phyloP scores from a whole-genome alignment of 2,113 vertebrate species.

The Melanocharis versteri region DNA sequence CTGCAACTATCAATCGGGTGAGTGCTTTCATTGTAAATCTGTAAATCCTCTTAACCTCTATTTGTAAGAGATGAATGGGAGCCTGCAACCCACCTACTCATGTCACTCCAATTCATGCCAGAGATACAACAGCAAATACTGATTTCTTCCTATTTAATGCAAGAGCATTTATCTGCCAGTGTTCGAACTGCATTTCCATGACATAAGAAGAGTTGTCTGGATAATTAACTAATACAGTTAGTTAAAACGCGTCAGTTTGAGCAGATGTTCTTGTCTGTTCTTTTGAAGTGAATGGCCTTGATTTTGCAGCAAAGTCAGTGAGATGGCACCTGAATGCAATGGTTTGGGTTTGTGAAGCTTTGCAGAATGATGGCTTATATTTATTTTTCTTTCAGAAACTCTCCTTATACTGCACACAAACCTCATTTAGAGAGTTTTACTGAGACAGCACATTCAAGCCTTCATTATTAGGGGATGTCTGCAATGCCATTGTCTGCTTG shows the following conservation, averaged over 20 bases:
- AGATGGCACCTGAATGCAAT: neutral
- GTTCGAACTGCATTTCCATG: neutral
- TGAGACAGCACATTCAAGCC: neutral
- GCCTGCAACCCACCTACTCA: neutral
- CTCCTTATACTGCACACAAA: neutral
- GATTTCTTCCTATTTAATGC: neutral
- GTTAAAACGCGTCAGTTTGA: neutral
- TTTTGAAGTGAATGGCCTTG: neutral
- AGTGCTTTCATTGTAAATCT: neutral
- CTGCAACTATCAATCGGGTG: neutral
- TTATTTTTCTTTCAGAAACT: neutral
- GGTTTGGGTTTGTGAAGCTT: neutral
- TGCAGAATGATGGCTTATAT: neutral
- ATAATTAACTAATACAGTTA: neutral
- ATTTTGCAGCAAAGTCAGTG: neutral
- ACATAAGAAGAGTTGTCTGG: neutral
- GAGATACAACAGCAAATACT: neutral
- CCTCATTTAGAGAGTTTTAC: neutral
- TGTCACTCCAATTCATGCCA: neutral
- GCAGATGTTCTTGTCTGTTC: neutral
- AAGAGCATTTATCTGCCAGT: neutral
- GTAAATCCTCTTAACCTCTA: neutral
- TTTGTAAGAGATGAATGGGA: neutral
- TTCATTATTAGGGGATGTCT: neutral
- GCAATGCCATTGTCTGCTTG: neutral